phyloP scores from a whole-genome alignment of 2,113 vertebrate genomes.

The Pygoscelis antarcticus region DNA sequence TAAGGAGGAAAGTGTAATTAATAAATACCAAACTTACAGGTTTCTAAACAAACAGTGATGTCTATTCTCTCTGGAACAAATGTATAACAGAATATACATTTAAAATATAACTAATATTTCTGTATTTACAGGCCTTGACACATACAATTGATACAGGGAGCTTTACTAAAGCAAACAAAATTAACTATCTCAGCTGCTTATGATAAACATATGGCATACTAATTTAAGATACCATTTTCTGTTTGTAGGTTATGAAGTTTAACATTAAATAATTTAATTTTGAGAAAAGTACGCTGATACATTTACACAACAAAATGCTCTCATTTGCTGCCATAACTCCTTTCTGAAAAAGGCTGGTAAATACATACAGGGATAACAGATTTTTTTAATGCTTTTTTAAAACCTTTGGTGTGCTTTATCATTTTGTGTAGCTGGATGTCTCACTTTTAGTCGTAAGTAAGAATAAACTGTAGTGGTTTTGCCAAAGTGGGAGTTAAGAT shows the following conservation, averaged over 20 bases:
- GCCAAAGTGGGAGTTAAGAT: background rate
- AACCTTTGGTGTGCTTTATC: background rate
- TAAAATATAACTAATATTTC: background rate
- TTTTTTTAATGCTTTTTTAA: background rate
- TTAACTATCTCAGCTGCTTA: background rate
- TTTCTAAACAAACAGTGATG: background rate
- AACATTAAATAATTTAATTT: background rate
- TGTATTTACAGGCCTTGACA: background rate
- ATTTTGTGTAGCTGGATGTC: background rate
- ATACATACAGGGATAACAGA: background rate
- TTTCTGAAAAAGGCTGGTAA: background rate
- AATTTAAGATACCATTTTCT: background rate
- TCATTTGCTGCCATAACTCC: background rate
- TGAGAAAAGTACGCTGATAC: background rate
- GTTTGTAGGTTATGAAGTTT: background rate
- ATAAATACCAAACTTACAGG: background rate
- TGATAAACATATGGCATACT: background rate
- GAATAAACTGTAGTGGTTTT: background rate
- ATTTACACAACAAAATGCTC: background rate
- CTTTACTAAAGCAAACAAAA: background rate
- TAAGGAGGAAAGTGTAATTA: background rate
- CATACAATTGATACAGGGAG: background rate
- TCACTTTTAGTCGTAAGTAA: background rate
- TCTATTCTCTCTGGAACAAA: background rate
- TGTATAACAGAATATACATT: background rate